Evolutionary conservation across 2,113 vertebrate genomes (phyloP), one percentile per base, ranked within the genome.

Genomic region (Chaetops frenatus): DNA sequence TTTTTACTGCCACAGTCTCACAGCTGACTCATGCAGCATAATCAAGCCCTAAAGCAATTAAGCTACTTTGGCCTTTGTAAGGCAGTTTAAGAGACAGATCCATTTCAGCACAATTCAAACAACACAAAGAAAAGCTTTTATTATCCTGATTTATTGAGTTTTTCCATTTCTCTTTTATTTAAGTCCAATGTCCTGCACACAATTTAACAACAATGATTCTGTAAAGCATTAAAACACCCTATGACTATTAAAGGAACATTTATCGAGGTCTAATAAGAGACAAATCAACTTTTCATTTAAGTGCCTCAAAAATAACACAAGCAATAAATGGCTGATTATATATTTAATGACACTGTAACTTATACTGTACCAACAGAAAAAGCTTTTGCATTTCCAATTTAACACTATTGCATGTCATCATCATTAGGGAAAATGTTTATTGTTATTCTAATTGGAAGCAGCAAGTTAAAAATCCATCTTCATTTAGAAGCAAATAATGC

Each of bases 261-360:
- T 94, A 94, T 62, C 92, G 84, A 92, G 47, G 74, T 64, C 91
- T 95, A 96, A 97, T 95, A 96, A 96, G 91, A 73, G 64, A 96
- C 91, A 94, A 97, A 97, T 96, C 90, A 92, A 92, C 85, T 95
- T 93, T 96, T 92, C 66, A 81, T 92, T 96, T 95, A 82, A 94
- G 72, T 90, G 38, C 38, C 77, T 96, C 86, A 92, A 96, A 96
- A 95, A 91, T 62, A 94, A 95, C 66, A 67, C n/a, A 71, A 86
- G 65, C 73, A 86, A 95, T 97, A 94, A 94, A 95, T 47, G 60
- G 73, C 45, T 92, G 81, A 86, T 88, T 92, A 88, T 86, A 76
- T 93, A 82, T 94, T 96, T 96, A 94, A 96, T 93, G 84, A 88
- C 72, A 88, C 73, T 86, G 88, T 94, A 96, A 94, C 70, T 85